phyloP scores from a whole-genome alignment of 1,140 invertebrate species.

The Temnothorax longispinosus region DNA sequence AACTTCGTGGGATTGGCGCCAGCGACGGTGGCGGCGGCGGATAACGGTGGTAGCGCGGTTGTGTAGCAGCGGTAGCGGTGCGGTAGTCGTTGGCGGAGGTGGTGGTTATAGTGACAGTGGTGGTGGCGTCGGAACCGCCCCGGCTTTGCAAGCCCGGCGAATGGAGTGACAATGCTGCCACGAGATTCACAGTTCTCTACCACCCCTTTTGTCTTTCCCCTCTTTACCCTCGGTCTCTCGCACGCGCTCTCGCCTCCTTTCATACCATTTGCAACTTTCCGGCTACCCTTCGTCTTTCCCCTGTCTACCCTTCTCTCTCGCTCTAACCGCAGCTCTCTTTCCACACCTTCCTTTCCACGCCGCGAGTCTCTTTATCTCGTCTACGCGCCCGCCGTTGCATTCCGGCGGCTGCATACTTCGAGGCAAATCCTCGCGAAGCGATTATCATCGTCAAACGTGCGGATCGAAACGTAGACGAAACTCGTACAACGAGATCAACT shows the following conservation, averaged over 20 bases:
- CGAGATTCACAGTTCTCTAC: slow-evolving; percentile 77
- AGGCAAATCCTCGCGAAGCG: slow-evolving; percentile 56
- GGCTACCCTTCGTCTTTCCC: slow-evolving; percentile 57
- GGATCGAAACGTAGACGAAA: slow-evolving; percentile 25
- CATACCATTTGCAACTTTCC: slow-evolving; percentile 77
- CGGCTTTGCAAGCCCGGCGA: slow-evolving; percentile 74
- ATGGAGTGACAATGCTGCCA: slow-evolving; percentile 79
- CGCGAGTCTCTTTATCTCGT: slow-evolving; percentile 59
- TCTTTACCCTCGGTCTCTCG: slow-evolving; percentile 71
- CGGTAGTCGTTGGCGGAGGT: slow-evolving; percentile 55
- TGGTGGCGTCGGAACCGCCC: slow-evolving; percentile 75
- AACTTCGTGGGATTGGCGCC: slow-evolving; percentile 69
- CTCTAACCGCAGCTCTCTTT: slow-evolving; percentile 17
- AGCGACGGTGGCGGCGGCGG: slow-evolving; percentile 21
- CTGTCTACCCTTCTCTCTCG: background rate
- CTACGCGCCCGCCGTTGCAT: slow-evolving; percentile 56
- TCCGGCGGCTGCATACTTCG: slow-evolving; percentile 56
- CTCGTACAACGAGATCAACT: slow-evolving; percentile 10
- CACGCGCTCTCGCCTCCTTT: slow-evolving; percentile 69
- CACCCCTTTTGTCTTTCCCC: slow-evolving; percentile 77
- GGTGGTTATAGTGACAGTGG: slow-evolving; percentile 59
- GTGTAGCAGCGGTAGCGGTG: slow-evolving; percentile 44
- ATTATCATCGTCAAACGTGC: slow-evolving; percentile 63
- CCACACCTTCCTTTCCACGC: slow-evolving; percentile 26
- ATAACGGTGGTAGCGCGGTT: slow-evolving; percentile 45